Percentiles rank a stretch among this genome's conserved stretches.
Evolutionary conservation across 2,113 vertebrate genomes (phyloP).

Genomic region (Oostethus manadensis): DNA sequence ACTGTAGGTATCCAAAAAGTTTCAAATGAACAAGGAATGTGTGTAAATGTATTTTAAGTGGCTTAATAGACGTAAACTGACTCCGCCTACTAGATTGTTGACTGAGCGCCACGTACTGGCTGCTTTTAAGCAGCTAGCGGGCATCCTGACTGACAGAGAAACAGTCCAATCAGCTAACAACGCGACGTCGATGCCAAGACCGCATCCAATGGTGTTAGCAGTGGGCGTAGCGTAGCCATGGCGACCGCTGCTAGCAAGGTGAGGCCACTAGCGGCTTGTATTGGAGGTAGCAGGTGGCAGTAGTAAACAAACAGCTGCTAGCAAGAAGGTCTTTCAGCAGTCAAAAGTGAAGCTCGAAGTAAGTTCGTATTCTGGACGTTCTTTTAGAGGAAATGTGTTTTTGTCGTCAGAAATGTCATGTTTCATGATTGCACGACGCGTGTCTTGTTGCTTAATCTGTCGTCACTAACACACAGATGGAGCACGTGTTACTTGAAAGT

Average conservation of each 20-base stretch:
- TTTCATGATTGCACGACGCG: background rate
- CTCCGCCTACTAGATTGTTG: slow-evolving; percentile 18
- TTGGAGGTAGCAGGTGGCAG: slow-evolving; percentile 25
- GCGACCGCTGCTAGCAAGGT: slow-evolving; percentile 37
- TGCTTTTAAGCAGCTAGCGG: slow-evolving; percentile 23
- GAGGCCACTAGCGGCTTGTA: slow-evolving; percentile 18
- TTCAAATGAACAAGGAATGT: background rate
- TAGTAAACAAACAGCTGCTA: slow-evolving; percentile 40
- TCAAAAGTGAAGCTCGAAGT: background rate
- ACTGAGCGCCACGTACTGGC: slow-evolving; percentile 68
- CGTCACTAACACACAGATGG: slow-evolving; percentile 9
- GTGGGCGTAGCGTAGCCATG: slow-evolving; percentile 57
- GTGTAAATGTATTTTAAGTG: background rate
- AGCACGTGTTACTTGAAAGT: too few species aligned
- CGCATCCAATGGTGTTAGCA: slow-evolving; percentile 31
- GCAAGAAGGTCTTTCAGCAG: background rate
- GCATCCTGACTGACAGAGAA: slow-evolving; percentile 36
- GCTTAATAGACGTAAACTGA: background rate
- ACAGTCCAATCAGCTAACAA: slow-evolving; percentile 50
- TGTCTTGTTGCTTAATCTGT: background rate
- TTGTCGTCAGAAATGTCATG: background rate
- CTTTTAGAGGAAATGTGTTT: background rate
- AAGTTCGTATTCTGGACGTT: background rate
- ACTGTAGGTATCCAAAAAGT: too few species aligned
- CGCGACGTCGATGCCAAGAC: slow-evolving; percentile 29